Conservation (phyloP, 2,113 vertebrate species). For the Bubo scandiacus region DNA sequence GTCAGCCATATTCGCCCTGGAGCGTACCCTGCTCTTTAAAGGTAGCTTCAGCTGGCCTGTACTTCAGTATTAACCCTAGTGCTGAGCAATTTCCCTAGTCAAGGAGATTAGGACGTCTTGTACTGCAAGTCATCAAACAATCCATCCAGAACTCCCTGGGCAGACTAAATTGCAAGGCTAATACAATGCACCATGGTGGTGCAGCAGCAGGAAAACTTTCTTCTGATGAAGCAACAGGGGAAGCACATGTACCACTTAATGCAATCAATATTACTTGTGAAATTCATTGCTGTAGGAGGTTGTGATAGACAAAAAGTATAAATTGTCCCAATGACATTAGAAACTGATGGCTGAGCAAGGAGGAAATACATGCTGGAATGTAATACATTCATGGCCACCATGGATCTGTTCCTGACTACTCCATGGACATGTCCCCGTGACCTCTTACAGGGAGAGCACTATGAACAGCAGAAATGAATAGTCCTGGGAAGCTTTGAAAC, state of each 20-base stretch:
- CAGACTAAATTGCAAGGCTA: neutral
- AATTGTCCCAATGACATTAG: neutral
- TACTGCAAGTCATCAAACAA: neutral
- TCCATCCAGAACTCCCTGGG: neutral
- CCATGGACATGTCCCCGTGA: rapidly evolving
- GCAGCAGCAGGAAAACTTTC: neutral
- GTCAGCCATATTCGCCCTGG: neutral
- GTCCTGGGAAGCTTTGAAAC: neutral
- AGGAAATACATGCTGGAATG: neutral
- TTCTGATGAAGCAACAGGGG: neutral
- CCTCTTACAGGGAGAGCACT: neutral
- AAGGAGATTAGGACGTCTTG: neutral
- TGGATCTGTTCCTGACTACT: neutral
- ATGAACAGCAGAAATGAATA: neutral
- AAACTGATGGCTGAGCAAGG: neutral
- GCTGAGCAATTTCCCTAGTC: neutral
- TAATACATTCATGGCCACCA: neutral
- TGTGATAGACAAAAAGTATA: neutral
- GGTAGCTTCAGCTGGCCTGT: neutral
- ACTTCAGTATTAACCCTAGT: neutral
- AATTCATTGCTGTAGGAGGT: neutral
- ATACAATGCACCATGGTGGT: neutral
- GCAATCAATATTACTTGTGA: neutral
- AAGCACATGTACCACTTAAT: neutral
- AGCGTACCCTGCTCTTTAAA: neutral